Base-by-base conservation (phyloP, 2,888 invertebrate genomes). In the Torymus aiolomorphi region DNA sequence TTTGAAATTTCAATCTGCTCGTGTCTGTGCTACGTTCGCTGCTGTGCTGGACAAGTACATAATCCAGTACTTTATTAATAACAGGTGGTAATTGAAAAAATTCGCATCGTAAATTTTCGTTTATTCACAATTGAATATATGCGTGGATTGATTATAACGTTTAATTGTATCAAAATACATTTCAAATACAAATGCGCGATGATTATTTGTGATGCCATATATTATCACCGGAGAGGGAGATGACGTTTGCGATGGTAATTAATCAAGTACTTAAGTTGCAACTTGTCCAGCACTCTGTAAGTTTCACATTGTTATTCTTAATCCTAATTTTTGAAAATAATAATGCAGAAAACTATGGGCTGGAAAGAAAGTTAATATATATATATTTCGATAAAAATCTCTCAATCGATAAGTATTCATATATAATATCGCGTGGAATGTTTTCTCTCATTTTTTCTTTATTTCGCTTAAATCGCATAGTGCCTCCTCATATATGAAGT, bases 91-190 rank as follows among this genome's bases (percentile, higher is more conserved):
- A 65, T 75, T 13, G 57, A 65, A 72, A 51, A 77, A 66, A 51
- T 52, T 56, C 61, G 59, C 56, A 8, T 31, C 57, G 49, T 42
- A 14, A 11, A 31, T 54, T 69, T 61, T 54, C 13, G 13, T 16
- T 56, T 51, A 20, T 62, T 76, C 16, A 42, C 42, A 18, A 13
- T 20, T 52, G 31, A 8, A 57, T 31, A 18, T 51, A 16, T 74
- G 42, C 42, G 42, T 42, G 31, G 61, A 66, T 77, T 57, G 65
- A 71, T 52, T 76, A 54, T 57, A 59, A 77, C 52, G 16, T 71
- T 77, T 71, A 61, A 76, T 80, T 71, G 80, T 80, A 80, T 76
- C 76, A 76, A 80, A 80, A 80, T 71, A 75, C 65, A 70, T 75
- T 74, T 63, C 16, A 52, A 65, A 71, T 75, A 66, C 57, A 65